Conservation (phyloP, 92 coral and sea anemone species). For the Diadumene lineata region DNA sequence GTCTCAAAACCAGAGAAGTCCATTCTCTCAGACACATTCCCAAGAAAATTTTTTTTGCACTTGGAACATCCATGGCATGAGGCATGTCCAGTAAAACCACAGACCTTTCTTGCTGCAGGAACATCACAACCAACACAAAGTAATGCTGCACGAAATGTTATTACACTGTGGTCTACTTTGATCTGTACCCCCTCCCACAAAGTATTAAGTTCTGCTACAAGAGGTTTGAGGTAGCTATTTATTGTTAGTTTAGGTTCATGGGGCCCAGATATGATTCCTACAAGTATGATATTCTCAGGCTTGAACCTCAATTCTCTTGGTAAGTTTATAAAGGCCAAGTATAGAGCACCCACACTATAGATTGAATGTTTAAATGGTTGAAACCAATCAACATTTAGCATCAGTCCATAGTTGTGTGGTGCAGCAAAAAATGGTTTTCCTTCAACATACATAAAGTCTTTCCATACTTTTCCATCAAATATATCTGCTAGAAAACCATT, state of each 20-base stretch:
- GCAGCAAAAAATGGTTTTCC: constrained; percentile 61
- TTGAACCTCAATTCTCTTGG: constrained; percentile 61
- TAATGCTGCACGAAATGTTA: constrained; percentile 40
- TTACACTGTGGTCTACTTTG: neutral
- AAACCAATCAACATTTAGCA: too few species aligned
- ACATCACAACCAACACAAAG: too few species aligned
- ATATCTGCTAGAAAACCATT: constrained; percentile 60
- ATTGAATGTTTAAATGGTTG: too few species aligned
- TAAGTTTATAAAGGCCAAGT: constrained; percentile 61
- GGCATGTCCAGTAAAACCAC: constrained; percentile 51
- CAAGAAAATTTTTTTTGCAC: constrained; percentile 57
- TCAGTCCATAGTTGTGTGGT: constrained; percentile 58
- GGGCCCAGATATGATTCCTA: constrained; percentile 65
- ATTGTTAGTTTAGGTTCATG: constrained; percentile 56
- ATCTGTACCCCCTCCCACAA: constrained; percentile 48
- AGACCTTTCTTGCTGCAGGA: too few species aligned
- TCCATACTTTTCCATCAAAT: too few species aligned
- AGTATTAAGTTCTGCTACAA: constrained; percentile 42
- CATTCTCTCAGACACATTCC: constrained; percentile 34
- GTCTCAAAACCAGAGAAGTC: constrained; percentile 48
- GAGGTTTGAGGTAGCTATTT: constrained; percentile 30
- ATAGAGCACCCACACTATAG: constrained; percentile 64
- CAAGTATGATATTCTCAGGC: constrained; percentile 57
- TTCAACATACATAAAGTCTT: too few species aligned
- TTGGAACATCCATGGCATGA: constrained; percentile 61